phyloP scores from a whole-genome alignment of 2,113 vertebrate species.

The Passer domesticus region DNA sequence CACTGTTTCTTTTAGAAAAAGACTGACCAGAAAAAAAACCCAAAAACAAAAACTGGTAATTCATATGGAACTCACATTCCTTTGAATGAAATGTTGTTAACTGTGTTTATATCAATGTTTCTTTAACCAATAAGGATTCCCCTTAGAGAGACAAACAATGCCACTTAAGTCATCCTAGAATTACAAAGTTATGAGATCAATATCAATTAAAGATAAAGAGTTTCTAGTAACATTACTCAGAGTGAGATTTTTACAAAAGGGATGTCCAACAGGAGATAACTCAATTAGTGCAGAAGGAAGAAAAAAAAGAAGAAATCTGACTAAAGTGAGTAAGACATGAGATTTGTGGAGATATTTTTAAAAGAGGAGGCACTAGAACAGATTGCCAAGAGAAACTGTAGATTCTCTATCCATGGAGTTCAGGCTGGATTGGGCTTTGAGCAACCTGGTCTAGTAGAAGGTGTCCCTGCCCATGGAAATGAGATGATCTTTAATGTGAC shows the following conservation, averaged over 20 bases:
- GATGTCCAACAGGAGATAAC: neutral
- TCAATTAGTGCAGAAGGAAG: neutral
- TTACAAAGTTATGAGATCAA: neutral
- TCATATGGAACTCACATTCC: neutral
- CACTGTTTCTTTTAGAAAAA: neutral
- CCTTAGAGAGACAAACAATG: neutral
- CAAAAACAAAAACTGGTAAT: neutral
- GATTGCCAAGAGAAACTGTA: neutral
- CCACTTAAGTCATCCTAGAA: neutral
- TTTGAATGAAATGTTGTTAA: neutral
- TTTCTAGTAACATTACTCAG: neutral
- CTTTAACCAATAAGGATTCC: neutral
- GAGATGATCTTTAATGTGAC: neutral
- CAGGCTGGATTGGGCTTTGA: fast-evolving
- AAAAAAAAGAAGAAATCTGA: neutral
- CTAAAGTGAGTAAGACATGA: neutral
- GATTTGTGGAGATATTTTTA: neutral
- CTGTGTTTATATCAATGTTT: neutral
- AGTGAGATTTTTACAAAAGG: neutral
- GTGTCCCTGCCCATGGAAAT: neutral
- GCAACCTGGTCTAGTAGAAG: neutral
- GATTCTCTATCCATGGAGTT: too few relatives aligned
- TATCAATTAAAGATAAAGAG: neutral
- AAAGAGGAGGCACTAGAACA: neutral
- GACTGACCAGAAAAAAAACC: neutral